A percentile compares a stretch with the other conserved stretches of the same genome.
Conservation (phyloP, 2,888 invertebrate species). For the Eupsilia transversa region DNA sequence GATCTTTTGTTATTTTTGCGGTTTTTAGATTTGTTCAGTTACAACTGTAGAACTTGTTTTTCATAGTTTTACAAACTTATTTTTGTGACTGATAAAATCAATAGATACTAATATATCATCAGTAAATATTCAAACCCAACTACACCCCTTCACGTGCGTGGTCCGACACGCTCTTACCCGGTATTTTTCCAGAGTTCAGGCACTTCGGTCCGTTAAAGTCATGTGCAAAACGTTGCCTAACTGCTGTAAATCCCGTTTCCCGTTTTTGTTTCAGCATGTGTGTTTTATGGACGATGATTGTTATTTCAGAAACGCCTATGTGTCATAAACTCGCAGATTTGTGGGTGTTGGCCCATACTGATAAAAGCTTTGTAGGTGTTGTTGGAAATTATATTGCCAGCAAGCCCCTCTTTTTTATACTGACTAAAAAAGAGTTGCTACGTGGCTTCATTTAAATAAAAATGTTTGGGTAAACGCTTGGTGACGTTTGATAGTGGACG, state of each 20-base stretch:
- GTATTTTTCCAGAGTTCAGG: background rate
- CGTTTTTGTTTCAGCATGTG: conserved; percentile 59
- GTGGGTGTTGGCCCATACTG: conserved; percentile 63
- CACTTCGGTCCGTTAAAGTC: conserved; percentile 1
- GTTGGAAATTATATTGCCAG: conserved; percentile 71
- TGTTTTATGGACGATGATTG: conserved; percentile 70
- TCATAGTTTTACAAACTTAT: background rate
- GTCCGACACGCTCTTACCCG: background rate
- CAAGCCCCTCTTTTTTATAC: conserved; percentile 58
- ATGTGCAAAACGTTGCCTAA: conserved; percentile 22
- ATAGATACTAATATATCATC: background rate
- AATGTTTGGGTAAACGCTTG: conserved; percentile 35
- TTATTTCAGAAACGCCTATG: conserved; percentile 61
- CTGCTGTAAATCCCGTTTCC: conserved; percentile 44
- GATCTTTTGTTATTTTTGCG: background rate
- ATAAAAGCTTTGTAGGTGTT: conserved; percentile 63
- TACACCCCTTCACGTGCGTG: background rate
- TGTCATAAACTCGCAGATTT: conserved; percentile 67
- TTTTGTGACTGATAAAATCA: background rate
- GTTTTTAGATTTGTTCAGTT: no score
- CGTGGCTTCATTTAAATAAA: conserved; percentile 61
- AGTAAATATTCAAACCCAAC: background rate
- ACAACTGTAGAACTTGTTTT: background rate
- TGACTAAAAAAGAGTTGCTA: conserved; percentile 63
- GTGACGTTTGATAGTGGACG: conserved; percentile 14